Conservation (phyloP, 2,888 invertebrate species). For the Neoitamus cyanurus region DNA sequence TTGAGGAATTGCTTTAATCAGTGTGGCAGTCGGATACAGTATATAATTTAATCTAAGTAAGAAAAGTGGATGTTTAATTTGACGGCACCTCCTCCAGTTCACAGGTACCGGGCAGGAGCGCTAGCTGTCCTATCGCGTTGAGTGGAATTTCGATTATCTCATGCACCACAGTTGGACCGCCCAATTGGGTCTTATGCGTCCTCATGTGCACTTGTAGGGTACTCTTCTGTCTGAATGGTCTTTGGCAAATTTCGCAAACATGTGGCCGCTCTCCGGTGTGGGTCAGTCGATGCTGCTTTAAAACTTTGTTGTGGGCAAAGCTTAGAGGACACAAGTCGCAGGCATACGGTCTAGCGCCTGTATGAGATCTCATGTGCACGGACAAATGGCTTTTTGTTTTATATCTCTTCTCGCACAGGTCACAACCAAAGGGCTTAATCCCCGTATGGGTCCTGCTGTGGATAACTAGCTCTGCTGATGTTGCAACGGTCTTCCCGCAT, state of each 20-base stretch:
- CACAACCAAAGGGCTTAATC: slow-evolving; percentile 49
- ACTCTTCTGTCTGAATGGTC: slow-evolving; percentile 50
- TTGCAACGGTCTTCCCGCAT: slow-evolving; percentile 49
- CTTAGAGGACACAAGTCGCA: slow-evolving; percentile 51
- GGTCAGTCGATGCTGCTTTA: slow-evolving; percentile 51
- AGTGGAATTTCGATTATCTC: neutral
- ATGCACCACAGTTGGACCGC: neutral
- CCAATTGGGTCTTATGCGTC: slow-evolving; percentile 29
- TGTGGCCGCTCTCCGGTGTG: slow-evolving; percentile 52
- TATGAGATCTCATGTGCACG: slow-evolving; percentile 49
- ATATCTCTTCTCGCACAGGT: slow-evolving; percentile 49
- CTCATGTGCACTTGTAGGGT: slow-evolving; percentile 50
- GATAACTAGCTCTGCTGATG: slow-evolving; percentile 49
- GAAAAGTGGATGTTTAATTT: neutral
- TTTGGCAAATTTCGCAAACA: slow-evolving; percentile 44
- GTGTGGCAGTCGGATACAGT: neutral
- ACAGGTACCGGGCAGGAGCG: neutral
- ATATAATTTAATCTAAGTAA: slow-evolving; percentile 12
- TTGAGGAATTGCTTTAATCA: neutral
- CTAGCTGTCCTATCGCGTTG: neutral
- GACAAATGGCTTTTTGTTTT: slow-evolving; percentile 52
- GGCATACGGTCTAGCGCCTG: slow-evolving; percentile 50
- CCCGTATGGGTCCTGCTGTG: slow-evolving; percentile 50
- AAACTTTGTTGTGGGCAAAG: slow-evolving; percentile 51
- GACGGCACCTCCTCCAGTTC: neutral